Base-by-base conservation (phyloP, 2,797 vertebrate genomes). In the Pampus argenteus region DNA sequence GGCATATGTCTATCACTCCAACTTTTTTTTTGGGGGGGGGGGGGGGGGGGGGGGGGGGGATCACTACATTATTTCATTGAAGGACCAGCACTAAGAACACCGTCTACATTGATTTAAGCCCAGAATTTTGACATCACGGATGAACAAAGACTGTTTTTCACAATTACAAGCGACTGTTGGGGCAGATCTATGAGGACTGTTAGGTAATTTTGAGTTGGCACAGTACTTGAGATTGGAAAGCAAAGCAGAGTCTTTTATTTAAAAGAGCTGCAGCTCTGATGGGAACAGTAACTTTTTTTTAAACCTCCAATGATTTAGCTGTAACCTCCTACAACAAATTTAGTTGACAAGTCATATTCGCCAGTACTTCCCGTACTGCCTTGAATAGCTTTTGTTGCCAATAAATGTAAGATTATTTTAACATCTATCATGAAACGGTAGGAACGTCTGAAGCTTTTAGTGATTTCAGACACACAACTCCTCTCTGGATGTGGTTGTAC, bases 401-500 rank as follows among this genome's bases (percentile, higher is more conserved):
- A 71, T 82, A 82, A 84, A 78, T 76, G 50, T 80, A 60, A 71
- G 64, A 82, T 86, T 69, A 82, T 71, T 83, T 66, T 74, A 79
- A 54, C 71, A 84, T 84, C 73, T 64, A 74, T 85, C 65, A 75
- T 47, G 67, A 58, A 74, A 68, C 57, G 29, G 26, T 29, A 71
- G 67, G 60, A 71, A 65, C 3, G 6, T 62, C 36, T 74, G 64
- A 78, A 80, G 60, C 71, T 77, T 72, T 73, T 63, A 66, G 74
- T 67, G 74, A 81, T 85, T 79, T 84, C 70, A 75, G 65, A 74
- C 56, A 48, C 63, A 73, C 72, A 79, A 82, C 68, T 81, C 60
- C 67, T 63, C 48, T 18, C 45, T 18, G 15, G 61, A 51, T 77
- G 17, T 68, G 58, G 55, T 71, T 68, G 59, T 70, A 73, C 47